These are phyloP conservation scores for Peromyscus melanophrys DNA, from an alignment of 2,797 vertebrate species.

Conservation along the genomic window DNA sequence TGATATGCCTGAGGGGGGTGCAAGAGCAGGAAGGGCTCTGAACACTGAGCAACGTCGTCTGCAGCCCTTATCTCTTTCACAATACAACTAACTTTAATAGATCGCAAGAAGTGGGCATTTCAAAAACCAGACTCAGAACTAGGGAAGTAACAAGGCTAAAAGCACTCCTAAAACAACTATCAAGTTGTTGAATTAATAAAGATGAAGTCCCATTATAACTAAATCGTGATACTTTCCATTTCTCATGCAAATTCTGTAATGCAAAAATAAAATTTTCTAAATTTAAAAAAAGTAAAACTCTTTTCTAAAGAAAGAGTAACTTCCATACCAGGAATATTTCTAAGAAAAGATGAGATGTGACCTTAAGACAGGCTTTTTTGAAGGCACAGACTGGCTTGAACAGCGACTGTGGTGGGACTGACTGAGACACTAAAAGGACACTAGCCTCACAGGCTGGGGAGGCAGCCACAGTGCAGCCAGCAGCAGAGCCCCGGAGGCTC, in stretches of 20 bases:
- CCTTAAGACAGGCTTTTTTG: background rate
- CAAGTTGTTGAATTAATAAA: background rate
- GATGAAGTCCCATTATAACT: background rate
- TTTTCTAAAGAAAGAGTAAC: constrained; percentile 18
- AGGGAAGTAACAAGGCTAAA: constrained; percentile 28
- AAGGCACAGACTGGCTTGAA: background rate
- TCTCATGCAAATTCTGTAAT: background rate
- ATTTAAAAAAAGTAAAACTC: background rate
- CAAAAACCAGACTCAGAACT: constrained; percentile 1
- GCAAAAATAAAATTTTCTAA: constrained; percentile 11
- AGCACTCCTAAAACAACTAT: constrained; percentile 7
- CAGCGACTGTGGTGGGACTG: too few species aligned
- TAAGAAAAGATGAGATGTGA: background rate
- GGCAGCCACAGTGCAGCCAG: background rate
- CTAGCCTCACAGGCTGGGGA: background rate
- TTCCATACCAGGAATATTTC: background rate
- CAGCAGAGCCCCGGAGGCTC: background rate
- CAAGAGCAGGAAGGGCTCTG: background rate
- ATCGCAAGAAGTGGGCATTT: background rate
- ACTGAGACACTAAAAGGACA: background rate
- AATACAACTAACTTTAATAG: constrained; percentile 16
- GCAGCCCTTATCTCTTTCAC: background rate
- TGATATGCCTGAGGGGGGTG: background rate
- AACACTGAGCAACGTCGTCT: background rate
- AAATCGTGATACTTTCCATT: background rate